These are phyloP conservation scores for Sarcophaga rosellei DNA, from an alignment of 2,888 invertebrate genomes.

Conservation along the genomic window DNA sequence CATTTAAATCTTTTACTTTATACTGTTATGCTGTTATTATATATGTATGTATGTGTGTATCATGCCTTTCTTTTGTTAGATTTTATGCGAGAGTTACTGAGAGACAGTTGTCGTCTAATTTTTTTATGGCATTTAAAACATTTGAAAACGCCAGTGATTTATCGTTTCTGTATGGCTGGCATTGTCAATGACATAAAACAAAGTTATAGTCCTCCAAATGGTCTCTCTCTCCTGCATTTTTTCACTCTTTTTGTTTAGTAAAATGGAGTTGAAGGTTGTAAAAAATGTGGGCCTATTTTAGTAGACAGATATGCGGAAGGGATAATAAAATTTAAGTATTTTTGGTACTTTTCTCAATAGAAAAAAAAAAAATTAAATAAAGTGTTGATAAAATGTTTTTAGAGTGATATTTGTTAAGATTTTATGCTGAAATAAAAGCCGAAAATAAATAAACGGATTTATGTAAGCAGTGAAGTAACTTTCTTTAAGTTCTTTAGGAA, in stretches of 20 bases:
- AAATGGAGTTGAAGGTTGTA: background rate
- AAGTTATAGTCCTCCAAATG: slow-evolving; percentile 13
- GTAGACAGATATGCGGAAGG: slow-evolving; percentile 3
- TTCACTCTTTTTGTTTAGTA: background rate
- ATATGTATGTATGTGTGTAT: background rate
- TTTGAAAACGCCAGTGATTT: slow-evolving; percentile 6
- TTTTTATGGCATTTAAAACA: slow-evolving; percentile 16
- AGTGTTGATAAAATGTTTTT: slow-evolving; percentile 6
- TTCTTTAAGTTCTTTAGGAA: no score
- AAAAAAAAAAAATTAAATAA: background rate
- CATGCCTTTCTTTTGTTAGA: background rate
- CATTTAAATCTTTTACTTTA: slow-evolving; percentile 24
- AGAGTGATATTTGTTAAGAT: background rate
- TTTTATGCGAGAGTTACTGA: slow-evolving; percentile 4
- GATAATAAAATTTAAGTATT: slow-evolving; percentile 1
- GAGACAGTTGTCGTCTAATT: slow-evolving; percentile 9
- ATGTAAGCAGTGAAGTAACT: no score
- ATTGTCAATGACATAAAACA: slow-evolving; percentile 30
- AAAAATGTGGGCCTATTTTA: background rate
- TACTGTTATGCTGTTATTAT: background rate
- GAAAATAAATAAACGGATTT: no score
- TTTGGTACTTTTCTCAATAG: background rate
- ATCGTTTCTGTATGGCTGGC: slow-evolving; percentile 1
- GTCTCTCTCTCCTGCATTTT: background rate
- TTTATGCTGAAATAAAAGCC: no score